Conservation (phyloP, 2,113 vertebrate species). For the Phylloscopus trochilus region DNA sequence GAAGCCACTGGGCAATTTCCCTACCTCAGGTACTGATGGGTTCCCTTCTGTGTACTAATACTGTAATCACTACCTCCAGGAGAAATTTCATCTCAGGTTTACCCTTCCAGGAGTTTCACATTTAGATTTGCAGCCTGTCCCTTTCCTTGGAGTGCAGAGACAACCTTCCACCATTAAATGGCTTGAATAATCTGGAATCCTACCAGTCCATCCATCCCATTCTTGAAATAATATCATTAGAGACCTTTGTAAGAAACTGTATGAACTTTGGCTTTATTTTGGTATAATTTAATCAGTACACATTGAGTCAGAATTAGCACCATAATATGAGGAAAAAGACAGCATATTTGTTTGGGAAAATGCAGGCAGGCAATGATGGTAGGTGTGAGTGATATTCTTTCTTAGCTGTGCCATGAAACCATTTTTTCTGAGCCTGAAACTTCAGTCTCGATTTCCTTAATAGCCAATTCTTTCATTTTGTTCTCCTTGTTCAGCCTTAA, state of each 20-base stretch:
- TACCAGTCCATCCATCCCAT: neutral
- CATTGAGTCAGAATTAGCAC: constrained; percentile 24
- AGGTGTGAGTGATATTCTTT: neutral
- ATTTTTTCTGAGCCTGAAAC: constrained; percentile 25
- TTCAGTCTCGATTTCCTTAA: constrained; percentile 29
- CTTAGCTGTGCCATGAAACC: neutral
- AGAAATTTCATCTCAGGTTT: neutral
- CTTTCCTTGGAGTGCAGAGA: neutral
- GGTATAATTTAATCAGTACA: neutral
- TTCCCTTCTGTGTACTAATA: neutral
- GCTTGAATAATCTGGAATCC: neutral
- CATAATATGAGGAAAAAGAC: neutral
- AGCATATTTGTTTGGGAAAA: constrained; percentile 20
- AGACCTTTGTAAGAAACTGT: neutral
- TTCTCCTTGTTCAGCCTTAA: constrained; percentile 34
- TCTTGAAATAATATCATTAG: neutral
- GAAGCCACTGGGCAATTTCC: neutral
- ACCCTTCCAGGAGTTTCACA: neutral
- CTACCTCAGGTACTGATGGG: neutral
- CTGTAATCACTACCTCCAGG: neutral
- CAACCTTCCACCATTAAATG: neutral
- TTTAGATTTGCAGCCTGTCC: neutral
- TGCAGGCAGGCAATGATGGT: neutral
- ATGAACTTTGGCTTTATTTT: constrained; percentile 29
- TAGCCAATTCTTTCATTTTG: constrained; percentile 48